Evolutionary conservation across 2,888 invertebrate genomes (phyloP), one percentile per base, ranked within the genome.

Genomic region (Eurytoma adleriae): DNA sequence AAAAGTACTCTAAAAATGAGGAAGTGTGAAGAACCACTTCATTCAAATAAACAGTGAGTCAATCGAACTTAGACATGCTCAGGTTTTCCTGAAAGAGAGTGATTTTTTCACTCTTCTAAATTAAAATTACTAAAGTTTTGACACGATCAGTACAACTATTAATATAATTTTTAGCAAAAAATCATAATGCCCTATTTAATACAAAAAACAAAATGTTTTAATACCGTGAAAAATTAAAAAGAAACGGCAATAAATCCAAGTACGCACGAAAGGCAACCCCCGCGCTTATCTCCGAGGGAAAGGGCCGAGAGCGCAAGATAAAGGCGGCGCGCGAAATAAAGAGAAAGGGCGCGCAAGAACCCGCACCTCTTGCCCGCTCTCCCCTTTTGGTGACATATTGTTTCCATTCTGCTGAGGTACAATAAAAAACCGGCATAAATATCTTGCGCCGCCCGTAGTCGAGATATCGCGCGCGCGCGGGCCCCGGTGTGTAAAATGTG

Each of bases 351-450:
- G 84, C 86, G 86, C 87, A 88, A 88, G 87, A 88, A 89, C 85
- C 87, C 74, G 81, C 83, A 75, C 83, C 54, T 66, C 73, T 62
- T 16, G 2, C 57, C 61, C 82, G 69, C 59, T 66, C 20, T 86
- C 85, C 87, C 86, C 16, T 24, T n/a, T 5, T 1, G 75, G 88
- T 89, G 90, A 90, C 90, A 89, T 90, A 90, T 90, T 90, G 90
- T 90, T 90, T 89, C 88, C 89, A 90, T 90, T 90, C 89, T 85
- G 86, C 86, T 86, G 87, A 84, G 86, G 88, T 84, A 86, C 86
- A 88, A 90, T 89, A 90, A 90, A 89, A 89, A 88, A 87, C 86
- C 79, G 86, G 89, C 89, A 90, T 90, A 90, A 90, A 90, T 90
- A 90, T 89, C 86, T 84, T 78, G 83, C 80, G 78, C 82, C 80